phyloP scores from a whole-genome alignment of 2,888 invertebrate species.

The Clusia tigrina region DNA sequence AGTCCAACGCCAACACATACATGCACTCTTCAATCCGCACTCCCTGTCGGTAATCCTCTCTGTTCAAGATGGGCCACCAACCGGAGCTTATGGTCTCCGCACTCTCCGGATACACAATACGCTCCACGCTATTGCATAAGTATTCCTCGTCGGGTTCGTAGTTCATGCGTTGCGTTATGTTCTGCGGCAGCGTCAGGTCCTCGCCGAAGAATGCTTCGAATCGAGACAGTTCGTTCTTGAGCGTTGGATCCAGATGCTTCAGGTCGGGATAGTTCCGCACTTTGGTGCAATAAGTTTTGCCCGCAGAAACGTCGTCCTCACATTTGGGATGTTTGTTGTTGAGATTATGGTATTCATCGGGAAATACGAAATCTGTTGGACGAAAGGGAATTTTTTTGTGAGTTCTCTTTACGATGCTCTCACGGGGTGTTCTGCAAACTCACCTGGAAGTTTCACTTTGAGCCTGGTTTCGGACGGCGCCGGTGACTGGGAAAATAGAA shows the following conservation, averaged over 20 bases:
- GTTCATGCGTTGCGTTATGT: slow-evolving; percentile 66
- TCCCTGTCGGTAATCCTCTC: slow-evolving; percentile 73
- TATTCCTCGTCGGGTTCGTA: slow-evolving; percentile 58
- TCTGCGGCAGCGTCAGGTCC: slow-evolving; percentile 61
- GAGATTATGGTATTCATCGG: slow-evolving; percentile 22
- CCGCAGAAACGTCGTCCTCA: slow-evolving; percentile 40
- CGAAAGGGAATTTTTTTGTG: slow-evolving; percentile 37
- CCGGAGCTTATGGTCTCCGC: slow-evolving; percentile 70
- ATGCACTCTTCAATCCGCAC: slow-evolving; percentile 77
- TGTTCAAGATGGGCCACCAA: slow-evolving; percentile 78
- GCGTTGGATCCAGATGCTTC: slow-evolving; percentile 52
- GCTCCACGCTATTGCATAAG: slow-evolving; percentile 64
- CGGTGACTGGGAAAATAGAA: slow-evolving; percentile 50
- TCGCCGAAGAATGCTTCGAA: slow-evolving; percentile 58
- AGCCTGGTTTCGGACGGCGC: slow-evolving; percentile 25
- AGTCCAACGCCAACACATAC: slow-evolving; percentile 66
- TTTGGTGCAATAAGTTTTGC: slow-evolving; percentile 64
- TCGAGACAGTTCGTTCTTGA: slow-evolving; percentile 40
- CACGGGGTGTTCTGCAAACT: not conserved
- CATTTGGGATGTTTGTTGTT: slow-evolving; percentile 31
- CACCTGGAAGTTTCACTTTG: slow-evolving; percentile 41
- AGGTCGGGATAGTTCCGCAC: slow-evolving; percentile 64
- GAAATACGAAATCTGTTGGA: slow-evolving; percentile 38
- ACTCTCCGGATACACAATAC: slow-evolving; percentile 69
- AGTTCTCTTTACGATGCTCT: slow-evolving; percentile 35